phyloP scores from a whole-genome alignment of 2,113 vertebrate genomes.

The Eurypyga helias region DNA sequence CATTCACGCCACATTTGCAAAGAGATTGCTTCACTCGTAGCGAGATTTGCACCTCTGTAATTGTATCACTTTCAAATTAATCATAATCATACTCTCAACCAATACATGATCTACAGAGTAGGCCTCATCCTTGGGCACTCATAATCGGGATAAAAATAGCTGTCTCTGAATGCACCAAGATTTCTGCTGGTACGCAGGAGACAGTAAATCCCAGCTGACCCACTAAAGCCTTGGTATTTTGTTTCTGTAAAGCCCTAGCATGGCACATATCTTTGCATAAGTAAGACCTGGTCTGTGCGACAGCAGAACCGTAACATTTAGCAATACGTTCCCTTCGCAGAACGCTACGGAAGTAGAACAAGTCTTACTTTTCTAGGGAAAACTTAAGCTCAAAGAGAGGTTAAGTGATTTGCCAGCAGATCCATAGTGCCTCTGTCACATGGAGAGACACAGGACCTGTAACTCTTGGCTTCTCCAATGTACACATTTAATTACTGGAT shows the following conservation, averaged over 20 bases:
- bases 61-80: conserved; percentile 64
- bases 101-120: background rate
- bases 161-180: conserved; percentile 23
- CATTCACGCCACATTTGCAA: conserved; percentile 34
- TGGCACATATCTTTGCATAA: background rate
- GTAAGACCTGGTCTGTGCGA: background rate
- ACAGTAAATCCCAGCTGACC: conserved; percentile 46
- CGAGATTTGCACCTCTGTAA: conserved; percentile 50
- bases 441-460: background rate
- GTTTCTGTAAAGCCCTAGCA: background rate
- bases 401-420: background rate
- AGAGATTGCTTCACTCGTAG: conserved; percentile 33
- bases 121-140: conserved; percentile 15
- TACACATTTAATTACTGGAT: background rate
- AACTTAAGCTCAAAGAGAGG: background rate
- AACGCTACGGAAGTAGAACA: background rate
- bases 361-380: background rate
- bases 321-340: rapidly evolving
- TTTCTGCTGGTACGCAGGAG: background rate
- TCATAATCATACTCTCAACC: conserved; percentile 37
- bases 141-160: conserved; percentile 10
- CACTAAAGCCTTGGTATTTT: conserved; percentile 32
- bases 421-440: background rate
- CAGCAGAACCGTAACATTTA: background rate
- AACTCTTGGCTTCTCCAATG: background rate